A percentile compares a stretch with the other conserved stretches of the same genome.
These are phyloP conservation scores for Petrosia ficiformis DNA, from an alignment of 37 sponge, comb jelly and placozoan genomes.

Conservation along the genomic window DNA sequence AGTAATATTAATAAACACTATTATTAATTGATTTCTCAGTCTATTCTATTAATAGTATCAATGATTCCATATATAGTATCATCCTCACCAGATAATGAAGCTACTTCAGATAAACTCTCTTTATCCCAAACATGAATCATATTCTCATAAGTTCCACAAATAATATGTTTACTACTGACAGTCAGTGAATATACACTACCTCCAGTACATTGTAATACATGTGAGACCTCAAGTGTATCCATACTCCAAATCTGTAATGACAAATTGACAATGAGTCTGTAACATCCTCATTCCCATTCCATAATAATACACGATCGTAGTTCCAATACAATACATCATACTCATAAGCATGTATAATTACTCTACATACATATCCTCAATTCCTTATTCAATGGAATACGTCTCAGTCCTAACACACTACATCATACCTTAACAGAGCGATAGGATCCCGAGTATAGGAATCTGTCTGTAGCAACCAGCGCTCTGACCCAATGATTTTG, in stretches of 20 bases:
- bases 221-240: constrained; percentile 68
- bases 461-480: constrained; percentile 58
- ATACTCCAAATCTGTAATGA: constrained; percentile 72
- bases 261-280: no score
- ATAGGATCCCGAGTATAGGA: constrained; percentile 88
- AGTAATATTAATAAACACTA: no score
- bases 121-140: constrained; percentile 84
- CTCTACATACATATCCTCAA: no score
- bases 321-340: no score
- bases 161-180: constrained; percentile 78
- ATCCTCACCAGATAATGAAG: constrained; percentile 60
- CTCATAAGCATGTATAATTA: no score
- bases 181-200: constrained; percentile 94
- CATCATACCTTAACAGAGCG: constrained; percentile 79
- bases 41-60: neutral
- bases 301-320: no score
- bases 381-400: no score
- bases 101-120: constrained; percentile 30
- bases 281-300: no score
- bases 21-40: neutral
- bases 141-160: constrained; percentile 93
- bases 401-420: neutral
- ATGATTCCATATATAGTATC: no score
- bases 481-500: constrained; percentile 97
- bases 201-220: constrained; percentile 66